Conservation (phyloP, 2,797 vertebrate genomes). For the Xenopus petersii region DNA sequence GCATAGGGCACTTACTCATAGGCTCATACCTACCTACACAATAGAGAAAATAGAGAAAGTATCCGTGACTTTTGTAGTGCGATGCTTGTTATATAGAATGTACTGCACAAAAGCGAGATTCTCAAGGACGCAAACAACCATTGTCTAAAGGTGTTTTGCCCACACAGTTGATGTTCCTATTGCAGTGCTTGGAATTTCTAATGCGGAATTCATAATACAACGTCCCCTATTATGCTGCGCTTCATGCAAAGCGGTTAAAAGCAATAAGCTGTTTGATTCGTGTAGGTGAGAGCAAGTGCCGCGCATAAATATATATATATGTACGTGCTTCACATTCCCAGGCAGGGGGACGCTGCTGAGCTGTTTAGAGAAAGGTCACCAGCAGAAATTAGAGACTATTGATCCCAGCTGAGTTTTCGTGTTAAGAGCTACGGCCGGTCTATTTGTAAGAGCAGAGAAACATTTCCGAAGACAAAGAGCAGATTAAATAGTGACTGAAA, state of each 20-base stretch:
- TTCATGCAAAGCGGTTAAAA: neutral
- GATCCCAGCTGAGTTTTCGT: neutral
- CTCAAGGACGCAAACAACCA: too few species aligned
- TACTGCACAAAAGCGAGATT: too few species aligned
- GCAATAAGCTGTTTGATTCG: neutral
- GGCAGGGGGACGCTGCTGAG: neutral
- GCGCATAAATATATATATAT: neutral
- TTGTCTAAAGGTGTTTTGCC: too few species aligned
- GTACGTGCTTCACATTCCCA: neutral
- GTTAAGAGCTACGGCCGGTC: neutral
- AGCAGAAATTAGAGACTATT: neutral
- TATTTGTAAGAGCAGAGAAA: constrained; percentile 5
- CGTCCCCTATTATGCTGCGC: neutral
- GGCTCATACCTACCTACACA: too few species aligned
- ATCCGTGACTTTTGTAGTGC: too few species aligned
- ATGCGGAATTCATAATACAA: too few species aligned
- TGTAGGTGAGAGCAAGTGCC: neutral
- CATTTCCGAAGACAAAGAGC: neutral
- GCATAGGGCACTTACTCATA: too few species aligned
- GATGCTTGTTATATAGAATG: too few species aligned
- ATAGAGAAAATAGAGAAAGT: too few species aligned
- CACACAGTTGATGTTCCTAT: too few species aligned
- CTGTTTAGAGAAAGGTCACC: constrained; percentile 9
- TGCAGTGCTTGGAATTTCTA: too few species aligned
- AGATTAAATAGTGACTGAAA: neutral